A percentile compares a stretch with the other conserved stretches of the same genome.
phyloP scores from a whole-genome alignment of 2,113 vertebrate genomes.

The Catharus bicknelli region DNA sequence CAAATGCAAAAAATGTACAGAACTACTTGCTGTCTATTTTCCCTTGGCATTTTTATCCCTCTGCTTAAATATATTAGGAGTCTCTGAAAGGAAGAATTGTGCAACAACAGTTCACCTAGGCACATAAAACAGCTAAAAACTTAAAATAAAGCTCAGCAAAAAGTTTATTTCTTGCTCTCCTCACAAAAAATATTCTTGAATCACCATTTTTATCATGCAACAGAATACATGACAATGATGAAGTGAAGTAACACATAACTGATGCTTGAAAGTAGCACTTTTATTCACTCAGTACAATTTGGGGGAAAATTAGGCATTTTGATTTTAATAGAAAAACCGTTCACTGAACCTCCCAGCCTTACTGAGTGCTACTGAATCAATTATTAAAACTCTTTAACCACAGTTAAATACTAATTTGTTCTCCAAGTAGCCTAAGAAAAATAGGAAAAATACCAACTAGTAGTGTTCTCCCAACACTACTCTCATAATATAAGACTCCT shows the following conservation, averaged over 20 bases:
- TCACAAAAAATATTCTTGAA: not conserved
- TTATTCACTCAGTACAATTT: not conserved
- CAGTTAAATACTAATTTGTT: not conserved
- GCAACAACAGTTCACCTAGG: not conserved
- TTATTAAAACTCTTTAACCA: not conserved
- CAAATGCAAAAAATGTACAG: not conserved
- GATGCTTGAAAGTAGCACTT: not conserved
- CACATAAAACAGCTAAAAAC: not conserved
- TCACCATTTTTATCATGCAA: not conserved
- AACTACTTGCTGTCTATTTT: not conserved
- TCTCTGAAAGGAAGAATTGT: not conserved
- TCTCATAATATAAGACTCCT: not conserved
- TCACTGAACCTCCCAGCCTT: not conserved
- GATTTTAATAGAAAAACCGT: not conserved
- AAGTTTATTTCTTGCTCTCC: not conserved
- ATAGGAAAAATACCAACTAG: not conserved
- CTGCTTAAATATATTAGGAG: not conserved
- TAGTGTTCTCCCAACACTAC: not conserved
- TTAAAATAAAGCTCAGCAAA: not conserved
- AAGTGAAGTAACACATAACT: not conserved
- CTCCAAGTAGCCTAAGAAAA: not conserved
- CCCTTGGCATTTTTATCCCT: not conserved
- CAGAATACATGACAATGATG: not conserved
- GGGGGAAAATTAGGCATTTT: not conserved
- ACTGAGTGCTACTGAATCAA: not conserved